phyloP scores from a whole-genome alignment of 2,797 vertebrate genomes.

The Enteromius afrohamiltoni region DNA sequence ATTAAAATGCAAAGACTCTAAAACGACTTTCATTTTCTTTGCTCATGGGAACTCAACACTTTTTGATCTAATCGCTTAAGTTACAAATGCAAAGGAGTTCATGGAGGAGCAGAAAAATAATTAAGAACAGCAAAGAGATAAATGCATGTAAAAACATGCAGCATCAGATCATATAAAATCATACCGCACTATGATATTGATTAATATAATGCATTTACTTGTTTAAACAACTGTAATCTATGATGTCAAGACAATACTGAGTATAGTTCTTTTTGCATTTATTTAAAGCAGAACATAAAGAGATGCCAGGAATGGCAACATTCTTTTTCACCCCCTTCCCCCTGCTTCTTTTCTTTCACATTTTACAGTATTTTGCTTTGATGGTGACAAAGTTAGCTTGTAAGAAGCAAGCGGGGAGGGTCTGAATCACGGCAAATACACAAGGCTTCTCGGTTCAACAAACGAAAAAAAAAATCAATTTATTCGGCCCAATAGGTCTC shows the following conservation, averaged over 20 bases:
- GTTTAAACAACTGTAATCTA: not conserved
- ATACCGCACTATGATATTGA: not conserved
- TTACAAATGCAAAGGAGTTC: not conserved
- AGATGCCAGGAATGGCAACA: constrained; percentile 74
- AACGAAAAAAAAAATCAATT: constrained; percentile 70
- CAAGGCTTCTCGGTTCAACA: constrained; percentile 43
- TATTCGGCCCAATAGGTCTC: constrained; percentile 70
- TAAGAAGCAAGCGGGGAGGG: constrained; percentile 58
- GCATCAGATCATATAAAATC: not conserved
- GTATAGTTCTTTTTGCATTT: not conserved
- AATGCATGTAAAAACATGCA: not conserved
- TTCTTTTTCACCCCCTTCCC: constrained; percentile 54
- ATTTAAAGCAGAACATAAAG: constrained; percentile 67
- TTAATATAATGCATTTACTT: not conserved
- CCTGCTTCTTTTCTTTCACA: constrained; percentile 52
- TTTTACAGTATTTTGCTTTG: constrained; percentile 63
- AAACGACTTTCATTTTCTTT: not conserved
- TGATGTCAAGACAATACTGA: not conserved
- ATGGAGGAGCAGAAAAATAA: not conserved
- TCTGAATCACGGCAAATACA: constrained; percentile 69
- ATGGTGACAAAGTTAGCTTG: constrained; percentile 74
- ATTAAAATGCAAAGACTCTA: not conserved
- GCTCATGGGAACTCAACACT: not conserved
- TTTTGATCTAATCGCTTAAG: not conserved
- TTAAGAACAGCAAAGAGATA: not conserved